These are phyloP conservation scores for Tragulus kanchil DNA, from an alignment of 2,113 vertebrate genomes.

Conservation along the genomic window DNA sequence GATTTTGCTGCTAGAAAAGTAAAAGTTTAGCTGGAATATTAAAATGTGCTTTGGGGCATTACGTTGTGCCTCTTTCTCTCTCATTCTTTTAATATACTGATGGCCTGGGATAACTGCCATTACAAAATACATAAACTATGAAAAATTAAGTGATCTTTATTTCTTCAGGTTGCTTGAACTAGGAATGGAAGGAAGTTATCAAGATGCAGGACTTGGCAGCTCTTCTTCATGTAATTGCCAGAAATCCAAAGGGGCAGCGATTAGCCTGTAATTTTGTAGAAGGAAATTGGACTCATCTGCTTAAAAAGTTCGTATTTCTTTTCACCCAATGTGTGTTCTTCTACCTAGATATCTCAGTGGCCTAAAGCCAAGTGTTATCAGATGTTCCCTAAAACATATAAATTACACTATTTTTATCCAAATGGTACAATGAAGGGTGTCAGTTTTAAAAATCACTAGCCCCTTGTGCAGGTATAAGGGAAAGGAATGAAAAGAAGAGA, in stretches of 20 bases:
- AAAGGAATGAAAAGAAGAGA: not conserved
- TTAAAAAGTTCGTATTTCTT: constrained; percentile 73
- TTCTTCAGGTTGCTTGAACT: constrained; percentile 72
- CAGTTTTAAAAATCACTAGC: not conserved
- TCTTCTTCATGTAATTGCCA: constrained; percentile 58
- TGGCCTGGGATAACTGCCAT: not conserved
- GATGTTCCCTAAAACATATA: not conserved
- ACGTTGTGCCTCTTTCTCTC: constrained; percentile 16
- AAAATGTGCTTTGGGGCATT: not conserved
- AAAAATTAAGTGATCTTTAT: constrained; percentile 11
- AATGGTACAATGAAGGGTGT: not conserved
- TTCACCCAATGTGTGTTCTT: not conserved
- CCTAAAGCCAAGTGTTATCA: not conserved
- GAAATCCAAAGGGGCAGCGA: constrained; percentile 65
- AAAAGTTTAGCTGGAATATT: constrained; percentile 1
- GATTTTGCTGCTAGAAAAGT: constrained; percentile 6
- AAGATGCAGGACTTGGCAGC: constrained; percentile 71
- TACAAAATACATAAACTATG: not conserved
- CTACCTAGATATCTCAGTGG: not conserved
- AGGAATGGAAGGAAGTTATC: constrained; percentile 76
- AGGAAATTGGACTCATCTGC: constrained; percentile 71
- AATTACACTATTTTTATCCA: not conserved
- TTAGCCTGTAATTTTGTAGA: constrained; percentile 80
- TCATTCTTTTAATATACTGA: not conserved
- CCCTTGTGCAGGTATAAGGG: not conserved